phyloP scores from a whole-genome alignment of 2,888 invertebrate genomes.

The Cheilosia grossa region DNA sequence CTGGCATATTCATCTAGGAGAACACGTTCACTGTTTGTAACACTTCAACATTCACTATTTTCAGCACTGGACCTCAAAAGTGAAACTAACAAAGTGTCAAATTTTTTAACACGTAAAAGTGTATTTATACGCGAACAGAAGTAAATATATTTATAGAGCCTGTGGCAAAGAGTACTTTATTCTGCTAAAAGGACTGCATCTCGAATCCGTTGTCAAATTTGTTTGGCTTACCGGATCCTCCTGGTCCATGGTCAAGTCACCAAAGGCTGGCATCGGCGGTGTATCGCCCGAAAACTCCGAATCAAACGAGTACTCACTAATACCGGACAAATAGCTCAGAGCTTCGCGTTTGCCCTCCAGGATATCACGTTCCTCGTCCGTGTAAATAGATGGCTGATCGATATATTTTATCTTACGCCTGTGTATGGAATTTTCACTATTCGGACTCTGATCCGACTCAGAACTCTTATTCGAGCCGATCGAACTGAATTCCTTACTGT shows the following conservation, averaged over 20 bases:
- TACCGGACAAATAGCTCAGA: constrained; percentile 79
- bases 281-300: constrained; percentile 83
- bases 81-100: too few relatives aligned
- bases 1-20: too few relatives aligned
- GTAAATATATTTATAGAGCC: too few relatives aligned
- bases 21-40: too few relatives aligned
- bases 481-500: constrained; percentile 74
- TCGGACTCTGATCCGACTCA: constrained; percentile 76
- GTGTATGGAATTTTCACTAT: constrained; percentile 82
- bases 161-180: too few relatives aligned
- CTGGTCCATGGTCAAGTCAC: constrained; percentile 82
- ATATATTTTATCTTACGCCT: constrained; percentile 85
- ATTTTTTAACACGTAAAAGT: too few relatives aligned
- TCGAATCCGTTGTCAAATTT: too few relatives aligned
- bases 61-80: too few relatives aligned
- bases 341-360: constrained; percentile 79
- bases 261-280: constrained; percentile 84
- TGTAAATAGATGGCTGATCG: constrained; percentile 84
- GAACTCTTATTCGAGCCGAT: constrained; percentile 77
- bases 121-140: too few relatives aligned
- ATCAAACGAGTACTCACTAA: constrained; percentile 84
- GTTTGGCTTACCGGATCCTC: constrained; percentile 82
- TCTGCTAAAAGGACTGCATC: too few relatives aligned
- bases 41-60: too few relatives aligned
- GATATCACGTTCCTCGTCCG: constrained; percentile 85